Evolutionary conservation across 2,888 invertebrate genomes (phyloP).

Genomic region (Eilema caniola): DNA sequence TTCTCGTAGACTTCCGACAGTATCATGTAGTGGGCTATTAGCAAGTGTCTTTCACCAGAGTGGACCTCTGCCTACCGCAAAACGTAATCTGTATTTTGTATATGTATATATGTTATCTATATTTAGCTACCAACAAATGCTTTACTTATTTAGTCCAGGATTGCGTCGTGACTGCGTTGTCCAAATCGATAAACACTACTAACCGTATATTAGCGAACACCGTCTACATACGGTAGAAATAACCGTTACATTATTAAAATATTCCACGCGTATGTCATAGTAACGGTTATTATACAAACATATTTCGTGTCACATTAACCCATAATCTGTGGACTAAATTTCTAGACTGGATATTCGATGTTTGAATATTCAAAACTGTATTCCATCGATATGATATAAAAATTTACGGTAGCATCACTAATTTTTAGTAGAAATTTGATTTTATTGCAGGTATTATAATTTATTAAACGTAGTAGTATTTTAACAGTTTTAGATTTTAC

Average conservation of each 20-base stretch:
- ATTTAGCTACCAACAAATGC: too few relatives aligned
- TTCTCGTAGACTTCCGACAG: too few relatives aligned
- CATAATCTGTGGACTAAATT: slow-evolving; percentile 15
- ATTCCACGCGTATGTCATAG: slow-evolving; percentile 26
- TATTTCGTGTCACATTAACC: slow-evolving; percentile 29
- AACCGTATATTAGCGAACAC: slow-evolving; percentile 2
- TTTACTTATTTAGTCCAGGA: not conserved
- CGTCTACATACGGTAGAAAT: not conserved
- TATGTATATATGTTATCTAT: too few relatives aligned
- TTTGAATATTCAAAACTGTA: slow-evolving; percentile 7
- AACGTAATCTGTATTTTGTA: too few relatives aligned
- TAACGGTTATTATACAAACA: slow-evolving; percentile 28
- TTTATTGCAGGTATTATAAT: not conserved
- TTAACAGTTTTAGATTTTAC: not conserved
- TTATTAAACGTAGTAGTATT: not conserved
- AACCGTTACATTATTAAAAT: slow-evolving; percentile 38
- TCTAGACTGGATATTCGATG: slow-evolving; percentile 4
- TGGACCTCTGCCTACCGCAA: too few relatives aligned
- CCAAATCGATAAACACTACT: slow-evolving; percentile 3
- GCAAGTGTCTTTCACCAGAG: too few relatives aligned
- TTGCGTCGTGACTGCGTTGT: not conserved
- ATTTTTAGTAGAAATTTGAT: not conserved
- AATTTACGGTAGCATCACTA: not conserved
- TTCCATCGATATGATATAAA: not conserved
- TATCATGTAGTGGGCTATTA: too few relatives aligned